A percentile compares a stretch with the other conserved stretches of the same genome.
Evolutionary conservation across 2,113 vertebrate species (phyloP).

Genomic region (Triplophysa dalaica): DNA sequence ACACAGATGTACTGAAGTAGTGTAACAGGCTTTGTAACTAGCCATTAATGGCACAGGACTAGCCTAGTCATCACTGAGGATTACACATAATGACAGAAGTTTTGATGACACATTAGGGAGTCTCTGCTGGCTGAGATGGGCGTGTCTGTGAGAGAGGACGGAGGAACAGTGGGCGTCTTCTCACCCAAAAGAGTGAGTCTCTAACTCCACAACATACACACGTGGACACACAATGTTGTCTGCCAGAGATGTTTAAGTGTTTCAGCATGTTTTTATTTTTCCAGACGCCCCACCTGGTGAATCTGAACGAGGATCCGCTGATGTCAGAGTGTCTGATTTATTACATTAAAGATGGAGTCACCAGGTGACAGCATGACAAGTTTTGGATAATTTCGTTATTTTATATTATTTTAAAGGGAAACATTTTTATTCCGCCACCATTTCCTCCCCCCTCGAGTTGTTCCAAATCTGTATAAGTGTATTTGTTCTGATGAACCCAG

Average conservation of each 20-base stretch:
- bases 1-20: too few relatives aligned
- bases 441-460: too few relatives aligned
- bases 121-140: slow-evolving; percentile 88
- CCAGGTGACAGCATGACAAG: slow-evolving; percentile 68
- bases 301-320: slow-evolving; percentile 86
- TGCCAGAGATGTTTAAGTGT: not conserved
- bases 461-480: too few relatives aligned
- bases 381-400: not conserved
- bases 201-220: not conserved
- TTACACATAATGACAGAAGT: too few relatives aligned
- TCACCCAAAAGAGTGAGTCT: slow-evolving; percentile 85
- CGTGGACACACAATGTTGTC: not conserved
- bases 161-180: slow-evolving; percentile 88
- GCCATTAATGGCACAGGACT: too few relatives aligned
- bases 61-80: too few relatives aligned
- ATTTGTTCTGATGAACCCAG: too few relatives aligned
- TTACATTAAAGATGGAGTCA: slow-evolving; percentile 88
- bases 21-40: not conserved
- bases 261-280: slow-evolving; percentile 14
- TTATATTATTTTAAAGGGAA: not conserved
- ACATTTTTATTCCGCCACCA: too few relatives aligned
- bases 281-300: slow-evolving; percentile 86
- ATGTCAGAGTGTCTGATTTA: slow-evolving; percentile 89
- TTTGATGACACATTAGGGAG: slow-evolving; percentile 71
- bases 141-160: slow-evolving; percentile 87